A percentile compares a stretch with the other conserved stretches of the same genome.
Evolutionary conservation across 1,140 invertebrate species (phyloP).

Genomic region (Teleopsis dalmanni): DNA sequence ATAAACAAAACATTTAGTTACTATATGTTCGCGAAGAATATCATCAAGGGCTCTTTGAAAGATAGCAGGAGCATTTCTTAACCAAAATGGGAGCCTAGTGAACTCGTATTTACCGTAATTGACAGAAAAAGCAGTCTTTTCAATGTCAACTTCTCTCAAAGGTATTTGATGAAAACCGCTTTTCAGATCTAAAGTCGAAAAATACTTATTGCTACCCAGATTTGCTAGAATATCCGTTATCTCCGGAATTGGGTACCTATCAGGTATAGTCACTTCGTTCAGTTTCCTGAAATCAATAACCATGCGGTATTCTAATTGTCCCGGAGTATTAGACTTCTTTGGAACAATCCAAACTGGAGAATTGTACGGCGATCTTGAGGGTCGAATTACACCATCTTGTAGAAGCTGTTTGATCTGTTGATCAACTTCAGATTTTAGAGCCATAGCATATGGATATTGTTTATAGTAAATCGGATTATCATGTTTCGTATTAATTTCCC

Average conservation of each 20-base stretch:
- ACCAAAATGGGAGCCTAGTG: constrained; percentile 31
- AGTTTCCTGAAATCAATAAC: constrained; percentile 8
- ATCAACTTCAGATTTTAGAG: background rate
- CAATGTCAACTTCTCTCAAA: constrained; percentile 11
- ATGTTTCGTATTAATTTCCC: background rate
- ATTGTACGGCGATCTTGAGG: constrained; percentile 2
- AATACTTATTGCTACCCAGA: constrained; percentile 16
- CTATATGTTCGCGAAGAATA: constrained; percentile 18
- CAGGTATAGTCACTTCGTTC: constrained; percentile 11
- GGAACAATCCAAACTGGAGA: constrained; percentile 5
- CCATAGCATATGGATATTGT: background rate
- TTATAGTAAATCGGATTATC: background rate
- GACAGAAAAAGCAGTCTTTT: constrained; percentile 17
- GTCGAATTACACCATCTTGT: background rate
- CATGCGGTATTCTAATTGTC: background rate
- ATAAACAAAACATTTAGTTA: constrained; percentile 14
- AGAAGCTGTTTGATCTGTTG: background rate
- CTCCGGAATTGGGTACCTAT: constrained; percentile 18
- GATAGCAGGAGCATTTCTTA: constrained; percentile 26
- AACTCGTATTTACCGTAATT: no score
- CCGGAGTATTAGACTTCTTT: constrained; percentile 5
- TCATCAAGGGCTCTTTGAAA: constrained; percentile 27
- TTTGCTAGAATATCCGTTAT: constrained; percentile 17
- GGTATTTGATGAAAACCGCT: constrained; percentile 23
- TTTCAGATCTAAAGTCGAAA: constrained; percentile 20